Conservation (phyloP, 2,888 invertebrate species). For the Oligia strigilis region DNA sequence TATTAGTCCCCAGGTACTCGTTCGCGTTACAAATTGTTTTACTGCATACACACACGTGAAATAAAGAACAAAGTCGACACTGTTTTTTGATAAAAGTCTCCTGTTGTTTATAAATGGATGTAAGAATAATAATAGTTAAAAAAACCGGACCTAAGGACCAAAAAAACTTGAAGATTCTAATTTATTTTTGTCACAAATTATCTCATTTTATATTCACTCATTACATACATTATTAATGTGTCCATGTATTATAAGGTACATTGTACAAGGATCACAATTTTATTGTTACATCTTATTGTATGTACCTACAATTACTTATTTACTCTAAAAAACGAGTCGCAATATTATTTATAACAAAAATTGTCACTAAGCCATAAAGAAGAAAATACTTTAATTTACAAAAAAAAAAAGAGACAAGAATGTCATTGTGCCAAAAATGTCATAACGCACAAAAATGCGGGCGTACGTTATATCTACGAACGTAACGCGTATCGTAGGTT, state of each 20-base stretch:
- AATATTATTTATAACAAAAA: too few relatives aligned
- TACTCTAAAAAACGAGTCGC: conserved; percentile 4
- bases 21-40: conserved; percentile 75
- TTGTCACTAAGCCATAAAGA: too few relatives aligned
- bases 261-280: too few relatives aligned
- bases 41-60: conserved; percentile 64
- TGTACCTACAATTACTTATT: background rate
- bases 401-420: conserved; percentile 44
- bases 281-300: background rate
- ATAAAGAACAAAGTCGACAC: conserved; percentile 37
- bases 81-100: conserved; percentile 31
- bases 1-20: conserved; percentile 76
- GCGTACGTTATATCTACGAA: conserved; percentile 23
- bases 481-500: conserved; percentile 24
- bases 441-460: conserved; percentile 55
- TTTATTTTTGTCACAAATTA: background rate
- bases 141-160: background rate
- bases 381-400: conserved; percentile 43
- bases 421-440: conserved; percentile 61
- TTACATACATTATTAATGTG: background rate
- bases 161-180: background rate
- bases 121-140: background rate
- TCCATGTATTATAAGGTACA: background rate
- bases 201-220: background rate
- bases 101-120: background rate